These are phyloP conservation scores for Nothocercus julius DNA, from an alignment of 2,113 vertebrate species.

Conservation along the genomic window DNA sequence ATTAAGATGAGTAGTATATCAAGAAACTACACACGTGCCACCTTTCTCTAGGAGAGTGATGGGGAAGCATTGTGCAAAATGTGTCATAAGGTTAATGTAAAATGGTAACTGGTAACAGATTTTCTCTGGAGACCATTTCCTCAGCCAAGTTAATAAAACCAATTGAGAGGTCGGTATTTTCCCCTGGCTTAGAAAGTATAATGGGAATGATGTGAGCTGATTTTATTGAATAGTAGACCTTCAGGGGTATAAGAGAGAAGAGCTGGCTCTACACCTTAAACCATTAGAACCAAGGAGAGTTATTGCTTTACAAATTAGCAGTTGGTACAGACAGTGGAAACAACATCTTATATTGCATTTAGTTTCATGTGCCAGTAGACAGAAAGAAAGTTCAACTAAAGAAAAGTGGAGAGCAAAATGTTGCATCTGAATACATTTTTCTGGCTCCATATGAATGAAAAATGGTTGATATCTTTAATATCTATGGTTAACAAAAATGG, in stretches of 20 bases:
- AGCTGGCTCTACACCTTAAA: neutral
- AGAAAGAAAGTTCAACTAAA: neutral
- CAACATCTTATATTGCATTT: neutral
- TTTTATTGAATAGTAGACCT: neutral
- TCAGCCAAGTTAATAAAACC: neutral
- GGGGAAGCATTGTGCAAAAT: neutral
- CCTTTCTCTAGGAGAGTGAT: neutral
- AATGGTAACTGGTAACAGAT: neutral
- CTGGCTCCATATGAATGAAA: neutral
- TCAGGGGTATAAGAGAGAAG: neutral
- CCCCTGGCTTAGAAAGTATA: neutral
- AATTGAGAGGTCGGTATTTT: neutral
- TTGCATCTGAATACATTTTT: neutral
- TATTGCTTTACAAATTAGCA: neutral
- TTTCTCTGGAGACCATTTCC: neutral
- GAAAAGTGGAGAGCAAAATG: neutral
- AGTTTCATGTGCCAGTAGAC: neutral
- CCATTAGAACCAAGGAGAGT: neutral
- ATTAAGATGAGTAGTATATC: no score
- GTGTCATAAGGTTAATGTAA: neutral
- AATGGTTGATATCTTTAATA: neutral
- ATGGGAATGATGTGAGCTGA: neutral
- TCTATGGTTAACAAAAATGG: neutral
- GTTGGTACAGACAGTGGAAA: neutral
- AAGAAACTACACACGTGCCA: neutral